Evolutionary conservation across 2,113 vertebrate genomes (phyloP), one percentile per base, ranked within the genome.

Genomic region (Oceanites oceanicus): DNA sequence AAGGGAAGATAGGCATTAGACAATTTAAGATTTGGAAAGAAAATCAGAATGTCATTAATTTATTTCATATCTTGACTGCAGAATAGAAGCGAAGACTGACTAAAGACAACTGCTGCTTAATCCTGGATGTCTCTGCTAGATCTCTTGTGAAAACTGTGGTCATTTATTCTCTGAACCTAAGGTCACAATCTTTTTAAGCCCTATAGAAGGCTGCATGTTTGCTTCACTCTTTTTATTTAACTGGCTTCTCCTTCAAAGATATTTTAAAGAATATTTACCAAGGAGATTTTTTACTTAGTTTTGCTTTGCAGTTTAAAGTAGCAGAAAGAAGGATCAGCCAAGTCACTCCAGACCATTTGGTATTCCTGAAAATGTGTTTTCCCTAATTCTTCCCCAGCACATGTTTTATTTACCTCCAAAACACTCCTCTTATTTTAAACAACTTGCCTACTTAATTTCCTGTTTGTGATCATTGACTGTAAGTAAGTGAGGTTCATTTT

Each of bases 401-500:
- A 97, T 71, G 94, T 95, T 98, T 97, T 97, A 97, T 97, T 98
- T 98, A 97, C 95, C 90, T 97, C 92, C 87, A 98, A 98, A 98
- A 97, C 95, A 97, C 93, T 97, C 92, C 90, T 96, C 97, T 98
- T 97, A 98, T 98, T 98, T 98, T 97, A 98, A 98, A 98, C 97
- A 98, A 98, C 97, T 97, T 97, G 97, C 97, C 97, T 96, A 98
- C 97, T 97, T 98, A 98, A 99, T 98, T 98, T 98, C 98, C 98
- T 98, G 98, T 97, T 97, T 98, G 98, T 98, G 98, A 98, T 98
- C 98, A 97, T 95, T 97, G 97, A 98, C 93, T 98, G 96, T 97
- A 98, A 97, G 96, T 97, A 97, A 98, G 96, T 98, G 98, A 98
- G 98, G 97, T 98, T 99, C 98, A 98, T 98, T 98, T 98, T 98